Percentiles rank a stretch among this genome's conserved stretches.
These are phyloP conservation scores for Anastrepha obliqua DNA, from an alignment of 1,140 invertebrate species.

Conservation along the genomic window DNA sequence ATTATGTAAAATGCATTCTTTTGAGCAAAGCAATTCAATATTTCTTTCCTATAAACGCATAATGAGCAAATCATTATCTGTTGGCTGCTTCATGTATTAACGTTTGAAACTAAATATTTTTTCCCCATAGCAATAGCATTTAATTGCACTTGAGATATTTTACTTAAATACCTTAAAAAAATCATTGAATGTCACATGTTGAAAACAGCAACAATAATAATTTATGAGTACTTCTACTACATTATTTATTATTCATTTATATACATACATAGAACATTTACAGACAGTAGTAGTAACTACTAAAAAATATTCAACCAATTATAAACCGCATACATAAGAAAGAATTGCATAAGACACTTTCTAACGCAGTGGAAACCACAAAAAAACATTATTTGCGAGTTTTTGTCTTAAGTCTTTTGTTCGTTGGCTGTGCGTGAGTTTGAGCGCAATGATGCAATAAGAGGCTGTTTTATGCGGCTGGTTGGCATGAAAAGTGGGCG, in stretches of 20 bases:
- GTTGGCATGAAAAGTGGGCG: neutral
- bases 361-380: neutral
- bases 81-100: too few species aligned
- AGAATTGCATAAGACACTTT: neutral
- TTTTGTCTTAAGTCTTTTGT: slow-evolving; percentile 37
- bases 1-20: too few species aligned
- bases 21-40: too few species aligned
- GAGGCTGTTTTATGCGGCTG: neutral
- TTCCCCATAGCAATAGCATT: too few species aligned
- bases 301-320: neutral
- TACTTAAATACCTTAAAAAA: too few species aligned
- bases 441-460: neutral
- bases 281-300: neutral
- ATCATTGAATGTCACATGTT: too few species aligned
- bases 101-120: too few species aligned
- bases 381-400: neutral
- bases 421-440: neutral
- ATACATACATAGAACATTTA: neutral
- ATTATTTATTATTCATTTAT: neutral
- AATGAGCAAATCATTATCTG: too few species aligned
- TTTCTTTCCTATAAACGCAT: too few species aligned
- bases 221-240: neutral
- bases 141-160: too few species aligned
- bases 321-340: neutral
- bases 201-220: neutral